phyloP scores from a whole-genome alignment of 2,113 vertebrate genomes.

The Nesogale talazaci region DNA sequence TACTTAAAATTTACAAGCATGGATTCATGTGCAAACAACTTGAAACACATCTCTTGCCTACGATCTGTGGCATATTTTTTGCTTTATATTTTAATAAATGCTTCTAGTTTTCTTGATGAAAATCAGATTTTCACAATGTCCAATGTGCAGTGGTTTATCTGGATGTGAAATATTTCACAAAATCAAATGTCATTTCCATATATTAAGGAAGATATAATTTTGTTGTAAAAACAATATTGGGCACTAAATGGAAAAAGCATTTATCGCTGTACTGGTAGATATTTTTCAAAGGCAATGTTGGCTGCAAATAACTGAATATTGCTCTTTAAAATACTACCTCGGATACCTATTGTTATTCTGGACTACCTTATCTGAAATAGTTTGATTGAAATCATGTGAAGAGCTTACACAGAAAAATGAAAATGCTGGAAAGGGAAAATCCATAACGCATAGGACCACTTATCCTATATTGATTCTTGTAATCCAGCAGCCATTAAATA shows the following conservation, averaged over 20 bases:
- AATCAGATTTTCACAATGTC: constrained; percentile 43
- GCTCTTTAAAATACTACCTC: constrained; percentile 58
- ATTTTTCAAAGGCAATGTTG: constrained; percentile 48
- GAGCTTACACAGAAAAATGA: constrained; percentile 68
- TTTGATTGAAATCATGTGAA: constrained; percentile 54
- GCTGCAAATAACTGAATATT: constrained; percentile 57
- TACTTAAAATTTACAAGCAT: constrained; percentile 63
- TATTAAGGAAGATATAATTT: not conserved
- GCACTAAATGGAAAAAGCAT: not conserved
- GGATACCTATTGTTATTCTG: constrained; percentile 70
- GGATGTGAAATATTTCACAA: constrained; percentile 50
- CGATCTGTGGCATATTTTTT: constrained; percentile 45
- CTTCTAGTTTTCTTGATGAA: constrained; percentile 41
- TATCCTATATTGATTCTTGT: constrained; percentile 73
- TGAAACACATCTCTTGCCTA: constrained; percentile 18
- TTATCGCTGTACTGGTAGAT: constrained; percentile 8
- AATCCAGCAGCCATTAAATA: constrained; percentile 77
- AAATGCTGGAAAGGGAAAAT: constrained; percentile 63
- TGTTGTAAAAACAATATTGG: not conserved
- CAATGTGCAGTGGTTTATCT: not conserved
- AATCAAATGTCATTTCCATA: constrained; percentile 19
- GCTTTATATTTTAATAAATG: constrained; percentile 56
- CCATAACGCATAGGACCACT: constrained; percentile 62
- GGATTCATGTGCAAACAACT: constrained; percentile 55
- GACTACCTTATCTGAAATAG: constrained; percentile 52